Base-by-base conservation (phyloP, 2,113 vertebrate genomes). In the Eolophus roseicapilla region DNA sequence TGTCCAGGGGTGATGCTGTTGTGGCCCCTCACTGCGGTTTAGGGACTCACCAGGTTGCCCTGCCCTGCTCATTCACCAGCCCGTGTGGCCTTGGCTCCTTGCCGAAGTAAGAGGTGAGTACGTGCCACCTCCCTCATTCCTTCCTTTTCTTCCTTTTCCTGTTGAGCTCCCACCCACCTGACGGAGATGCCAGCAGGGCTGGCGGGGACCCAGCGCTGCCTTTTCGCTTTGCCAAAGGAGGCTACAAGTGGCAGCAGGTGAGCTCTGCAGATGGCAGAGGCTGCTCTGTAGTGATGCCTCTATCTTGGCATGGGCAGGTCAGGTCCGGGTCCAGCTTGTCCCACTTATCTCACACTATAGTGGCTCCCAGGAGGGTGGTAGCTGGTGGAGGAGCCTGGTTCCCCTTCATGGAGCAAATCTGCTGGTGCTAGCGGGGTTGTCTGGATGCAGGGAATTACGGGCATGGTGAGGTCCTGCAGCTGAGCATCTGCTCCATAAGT, bases 1-100 rank as follows among this genome's bases (percentile, higher is more conserved):
- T 65, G 63, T 24, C 49, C 0, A 0, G 9, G 39, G 27, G 10
- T 69, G 90, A 67, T 0, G 0, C 37, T 0, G 0, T 18, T 47
- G 73, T 94, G 81, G 20, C 84, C 39, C 46, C 9, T 33, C 43
- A 1, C 52, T 27, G 60, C 57, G 50, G 70, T 65, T 35, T 3
- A 2, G 27, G 59, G 8, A 35, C 68, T 63, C 1, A 0, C 62
- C 75, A 77, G n/a, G 52, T 69, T 94, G 78, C n/a, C 62, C 67
- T 76, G 60, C 55, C 49, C 29, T 1, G 0, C n/a, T 90, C 73
- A 1, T 49, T 73, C 68, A 7, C 60, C 88, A 67, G 25, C 80
- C 33, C 2, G 1, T 1, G 6, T 63, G 81, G 69, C 73, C 65
- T 85, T 87, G 93, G 93, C 86, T 91, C 78, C 43, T 39, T 49